Evolutionary conservation across 64 coral and sea anemone genomes (phyloP).

Genomic region (Pocillopora verrucosa): DNA sequence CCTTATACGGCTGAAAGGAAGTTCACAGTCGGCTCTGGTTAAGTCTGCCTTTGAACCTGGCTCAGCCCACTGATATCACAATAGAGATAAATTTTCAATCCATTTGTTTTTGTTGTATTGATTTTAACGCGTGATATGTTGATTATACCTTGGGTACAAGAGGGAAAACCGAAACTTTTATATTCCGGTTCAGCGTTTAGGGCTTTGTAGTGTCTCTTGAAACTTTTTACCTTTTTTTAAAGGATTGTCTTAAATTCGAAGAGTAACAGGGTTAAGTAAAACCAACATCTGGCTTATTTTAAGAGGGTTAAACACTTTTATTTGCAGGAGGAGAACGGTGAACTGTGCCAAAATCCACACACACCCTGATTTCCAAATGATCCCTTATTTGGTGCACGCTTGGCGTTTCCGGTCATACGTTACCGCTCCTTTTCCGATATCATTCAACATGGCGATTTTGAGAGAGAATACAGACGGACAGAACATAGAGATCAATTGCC

Average conservation of each 20-base stretch:
- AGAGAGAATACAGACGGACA: neutral
- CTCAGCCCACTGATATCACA: neutral
- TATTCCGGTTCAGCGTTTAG: slow-evolving; percentile 7
- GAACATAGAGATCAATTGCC: neutral
- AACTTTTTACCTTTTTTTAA: too few species aligned
- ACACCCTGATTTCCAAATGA: neutral
- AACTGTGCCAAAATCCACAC: neutral
- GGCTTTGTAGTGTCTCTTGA: too few species aligned
- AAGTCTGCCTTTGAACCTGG: neutral
- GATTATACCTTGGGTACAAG: neutral
- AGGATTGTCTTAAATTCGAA: too few species aligned
- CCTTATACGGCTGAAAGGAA: slow-evolving; percentile 9
- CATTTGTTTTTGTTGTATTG: neutral
- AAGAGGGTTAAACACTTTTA: neutral
- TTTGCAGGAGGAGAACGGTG: neutral
- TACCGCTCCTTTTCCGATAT: slow-evolving; percentile 24
- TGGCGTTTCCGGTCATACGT: neutral
- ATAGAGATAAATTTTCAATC: neutral
- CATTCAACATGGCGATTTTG: neutral
- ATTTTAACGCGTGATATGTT: neutral
- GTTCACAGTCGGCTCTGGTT: neutral
- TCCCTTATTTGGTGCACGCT: slow-evolving; percentile 15
- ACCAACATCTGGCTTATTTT: neutral
- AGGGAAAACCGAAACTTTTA: neutral
- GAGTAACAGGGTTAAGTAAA: too few species aligned